Base-by-base conservation (phyloP, 2,888 invertebrate species). In the Psococerastis gibbosa region DNA sequence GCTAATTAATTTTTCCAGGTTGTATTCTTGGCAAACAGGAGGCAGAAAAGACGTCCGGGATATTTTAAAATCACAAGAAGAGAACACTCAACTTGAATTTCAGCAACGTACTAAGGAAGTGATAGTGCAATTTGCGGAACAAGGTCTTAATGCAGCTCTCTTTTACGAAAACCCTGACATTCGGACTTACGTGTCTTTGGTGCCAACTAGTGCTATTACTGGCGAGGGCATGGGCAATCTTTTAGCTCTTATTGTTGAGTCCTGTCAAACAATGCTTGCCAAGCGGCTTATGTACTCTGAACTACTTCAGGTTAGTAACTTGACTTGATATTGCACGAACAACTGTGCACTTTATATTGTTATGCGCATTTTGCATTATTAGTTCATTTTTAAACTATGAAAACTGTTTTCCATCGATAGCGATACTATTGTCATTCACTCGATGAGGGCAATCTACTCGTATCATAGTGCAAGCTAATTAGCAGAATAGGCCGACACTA, bases 141-240 rank as follows among this genome's bases (percentile, higher is more conserved):
- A 91, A 76, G 87, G 91, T 52, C 61, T 99, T 44, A 99, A 99
- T 62, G 91, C 95, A 1, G 85, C 89, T 0, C 60, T 99, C 32
- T 97, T 87, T 65, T 89, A 87, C 61, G 89, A 95, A 53, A 98
- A 98, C 66, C 87, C 87, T 0, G 94, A 98, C 61, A 77, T 81
- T 0, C 76, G 85, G 45, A 81, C 80, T 38, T 99, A 95, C 58
- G 80, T 97, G 33, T 94, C 94, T 0, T 66, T 99, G 56, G 84
- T 99, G 9, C 98, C 98, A 0, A 99, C 98, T 0, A 95, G 95
- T 46, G 98, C 98, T 1, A 85, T 91, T 50, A 83, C 89, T 1
- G 98, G 98, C 16, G 98, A 99, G 60, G 95, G 94, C 33, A 91
- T 99, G 89, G 97, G 97, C 43, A 98, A 98, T 65, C 65, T 99